phyloP scores from a whole-genome alignment of 2,113 vertebrate genomes.

The Myanophis thanlyinensis region DNA sequence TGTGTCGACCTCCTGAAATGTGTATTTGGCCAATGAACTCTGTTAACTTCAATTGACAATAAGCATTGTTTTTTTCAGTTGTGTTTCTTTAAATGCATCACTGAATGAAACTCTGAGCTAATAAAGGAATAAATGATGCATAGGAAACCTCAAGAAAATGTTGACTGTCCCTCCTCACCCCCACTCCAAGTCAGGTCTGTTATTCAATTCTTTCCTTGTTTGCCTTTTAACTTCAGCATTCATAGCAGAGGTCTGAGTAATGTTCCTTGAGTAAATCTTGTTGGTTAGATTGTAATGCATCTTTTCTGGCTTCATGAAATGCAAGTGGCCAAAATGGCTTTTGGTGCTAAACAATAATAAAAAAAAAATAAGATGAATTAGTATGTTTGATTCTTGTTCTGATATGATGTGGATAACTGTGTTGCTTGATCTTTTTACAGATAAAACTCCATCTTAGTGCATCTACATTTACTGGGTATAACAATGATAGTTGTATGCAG shows the following conservation, averaged over 20 bases:
- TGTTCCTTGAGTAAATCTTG: slow-evolving; percentile 54
- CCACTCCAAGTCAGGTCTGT: background rate
- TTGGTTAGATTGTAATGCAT: slow-evolving; percentile 37
- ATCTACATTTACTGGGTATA: slow-evolving; percentile 61
- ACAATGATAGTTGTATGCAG: slow-evolving; percentile 55
- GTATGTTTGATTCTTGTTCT: slow-evolving; percentile 49
- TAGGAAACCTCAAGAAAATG: background rate
- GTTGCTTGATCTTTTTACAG: slow-evolving; percentile 65
- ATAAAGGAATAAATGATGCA: background rate
- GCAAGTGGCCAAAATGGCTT: slow-evolving; percentile 64
- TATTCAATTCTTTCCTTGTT: background rate
- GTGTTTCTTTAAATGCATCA: background rate
- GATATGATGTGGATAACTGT: slow-evolving; percentile 61
- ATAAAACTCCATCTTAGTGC: slow-evolving; percentile 64
- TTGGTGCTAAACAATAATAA: slow-evolving; percentile 70
- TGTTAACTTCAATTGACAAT: background rate
- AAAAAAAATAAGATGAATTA: slow-evolving; percentile 31
- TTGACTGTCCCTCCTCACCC: background rate
- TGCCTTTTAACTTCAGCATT: background rate
- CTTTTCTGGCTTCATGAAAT: slow-evolving; percentile 45
- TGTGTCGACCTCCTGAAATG: background rate
- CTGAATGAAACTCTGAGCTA: background rate
- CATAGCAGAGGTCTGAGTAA: background rate
- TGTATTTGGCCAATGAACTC: background rate
- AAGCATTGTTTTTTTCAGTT: background rate